Evolutionary conservation across 2,888 invertebrate genomes (phyloP).

Genomic region (Polietes domitor): DNA sequence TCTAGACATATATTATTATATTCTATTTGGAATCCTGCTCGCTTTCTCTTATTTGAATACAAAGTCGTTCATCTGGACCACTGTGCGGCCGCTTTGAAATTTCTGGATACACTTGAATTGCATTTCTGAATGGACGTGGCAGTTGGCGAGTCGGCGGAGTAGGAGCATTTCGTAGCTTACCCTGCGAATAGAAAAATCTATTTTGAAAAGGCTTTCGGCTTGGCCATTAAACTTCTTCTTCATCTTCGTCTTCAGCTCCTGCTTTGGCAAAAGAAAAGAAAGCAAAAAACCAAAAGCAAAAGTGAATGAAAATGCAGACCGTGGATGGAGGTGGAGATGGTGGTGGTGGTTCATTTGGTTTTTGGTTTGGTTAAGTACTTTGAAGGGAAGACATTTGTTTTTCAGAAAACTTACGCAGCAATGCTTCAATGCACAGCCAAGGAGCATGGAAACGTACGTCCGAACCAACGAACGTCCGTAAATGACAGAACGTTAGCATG

Average conservation of each 20-base stretch:
- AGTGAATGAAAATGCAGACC: neutral
- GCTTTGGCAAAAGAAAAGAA: neutral
- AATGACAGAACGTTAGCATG: slow-evolving; percentile 31
- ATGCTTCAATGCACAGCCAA: slow-evolving; percentile 34
- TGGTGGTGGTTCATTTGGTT: slow-evolving; percentile 32
- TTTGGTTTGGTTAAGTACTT: slow-evolving; percentile 27
- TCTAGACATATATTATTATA: too few relatives aligned
- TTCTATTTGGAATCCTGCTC: too few relatives aligned
- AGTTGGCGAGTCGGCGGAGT: neutral
- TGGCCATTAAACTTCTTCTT: slow-evolving; percentile 42
- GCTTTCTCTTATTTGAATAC: too few relatives aligned
- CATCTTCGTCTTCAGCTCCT: neutral
- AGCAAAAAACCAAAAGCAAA: neutral
- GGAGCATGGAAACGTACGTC: slow-evolving; percentile 8
- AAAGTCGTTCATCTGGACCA: neutral
- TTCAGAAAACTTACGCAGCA: slow-evolving; percentile 32
- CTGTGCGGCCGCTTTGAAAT: slow-evolving; percentile 23
- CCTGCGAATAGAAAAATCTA: slow-evolving; percentile 22
- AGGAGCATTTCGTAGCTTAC: neutral
- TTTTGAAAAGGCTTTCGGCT: slow-evolving; percentile 45
- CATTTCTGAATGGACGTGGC: slow-evolving; percentile 31
- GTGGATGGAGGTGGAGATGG: neutral
- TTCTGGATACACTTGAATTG: slow-evolving; percentile 52
- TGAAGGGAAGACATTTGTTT: slow-evolving; percentile 38
- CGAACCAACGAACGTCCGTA: slow-evolving; percentile 6